A percentile compares a stretch with the other conserved stretches of the same genome.
phyloP scores from a whole-genome alignment of 1,140 invertebrate species.

The Berghia stephanieae region DNA sequence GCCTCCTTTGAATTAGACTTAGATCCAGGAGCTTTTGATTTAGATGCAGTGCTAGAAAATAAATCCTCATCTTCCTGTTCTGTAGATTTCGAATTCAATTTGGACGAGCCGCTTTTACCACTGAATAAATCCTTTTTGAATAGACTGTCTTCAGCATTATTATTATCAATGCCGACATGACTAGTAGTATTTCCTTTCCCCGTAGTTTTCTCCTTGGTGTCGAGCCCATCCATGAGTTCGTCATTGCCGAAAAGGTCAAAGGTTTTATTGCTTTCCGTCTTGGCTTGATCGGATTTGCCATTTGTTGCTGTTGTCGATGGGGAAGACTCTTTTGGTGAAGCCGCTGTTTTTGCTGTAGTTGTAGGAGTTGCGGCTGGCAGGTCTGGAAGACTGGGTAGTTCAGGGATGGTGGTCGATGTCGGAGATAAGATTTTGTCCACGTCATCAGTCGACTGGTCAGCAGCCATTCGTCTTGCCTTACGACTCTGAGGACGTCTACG shows the following conservation, averaged over 20 bases:
- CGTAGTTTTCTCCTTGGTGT: too few relatives aligned
- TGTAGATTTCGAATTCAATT: neutral
- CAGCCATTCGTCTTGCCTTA: conserved; percentile 22
- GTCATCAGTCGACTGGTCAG: too few relatives aligned
- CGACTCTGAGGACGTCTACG: conserved; percentile 25
- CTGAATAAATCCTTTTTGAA: conserved; percentile 30
- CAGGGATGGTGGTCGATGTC: conserved; percentile 22
- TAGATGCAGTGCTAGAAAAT: neutral
- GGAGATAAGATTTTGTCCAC: too few relatives aligned
- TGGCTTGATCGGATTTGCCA: neutral
- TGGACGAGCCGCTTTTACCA: too few relatives aligned
- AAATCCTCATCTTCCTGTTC: neutral
- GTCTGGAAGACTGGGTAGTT: conserved; percentile 11
- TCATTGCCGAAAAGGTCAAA: conserved; percentile 24
- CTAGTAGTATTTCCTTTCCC: too few relatives aligned
- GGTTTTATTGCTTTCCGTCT: neutral
- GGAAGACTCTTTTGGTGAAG: neutral
- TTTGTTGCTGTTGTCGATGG: too few relatives aligned
- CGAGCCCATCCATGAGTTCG: conserved; percentile 17
- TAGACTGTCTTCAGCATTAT: neutral
- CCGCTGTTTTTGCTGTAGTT: neutral
- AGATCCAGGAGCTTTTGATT: neutral
- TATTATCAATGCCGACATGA: neutral
- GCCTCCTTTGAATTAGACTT: neutral
- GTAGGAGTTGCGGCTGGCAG: neutral